A percentile compares a stretch with the other conserved stretches of the same genome.
These are phyloP conservation scores for Echinarachnius parma DNA, from an alignment of 53 echinoderm and acorn worm species.

Conservation along the genomic window DNA sequence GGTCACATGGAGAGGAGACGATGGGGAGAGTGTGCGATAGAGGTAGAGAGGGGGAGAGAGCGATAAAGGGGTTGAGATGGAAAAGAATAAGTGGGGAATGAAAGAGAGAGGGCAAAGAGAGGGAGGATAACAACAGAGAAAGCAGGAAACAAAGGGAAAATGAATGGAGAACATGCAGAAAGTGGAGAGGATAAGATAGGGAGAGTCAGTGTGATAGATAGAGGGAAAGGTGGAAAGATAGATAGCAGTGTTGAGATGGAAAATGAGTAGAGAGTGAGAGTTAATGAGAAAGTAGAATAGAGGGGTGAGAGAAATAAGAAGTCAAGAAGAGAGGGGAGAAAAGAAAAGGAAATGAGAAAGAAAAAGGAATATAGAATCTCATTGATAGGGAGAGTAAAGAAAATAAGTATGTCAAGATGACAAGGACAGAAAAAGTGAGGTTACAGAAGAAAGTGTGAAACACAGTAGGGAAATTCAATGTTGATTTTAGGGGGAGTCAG, in stretches of 20 bases:
- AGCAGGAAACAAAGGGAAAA: neutral
- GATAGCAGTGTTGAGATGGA: neutral
- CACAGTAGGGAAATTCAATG: too few relatives aligned
- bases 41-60: neutral
- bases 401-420: too few relatives aligned
- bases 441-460: too few relatives aligned
- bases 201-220: too few relatives aligned
- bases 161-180: too few relatives aligned
- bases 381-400: too few relatives aligned
- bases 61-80: neutral
- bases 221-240: neutral
- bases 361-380: constrained; percentile 12
- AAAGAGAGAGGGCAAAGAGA: too few relatives aligned
- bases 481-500: too few relatives aligned
- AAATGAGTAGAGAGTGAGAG: neutral
- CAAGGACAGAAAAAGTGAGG: too few relatives aligned
- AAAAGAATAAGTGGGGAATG: neutral
- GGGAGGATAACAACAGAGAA: neutral
- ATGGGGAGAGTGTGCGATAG: neutral
- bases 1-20: neutral
- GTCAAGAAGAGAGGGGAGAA: neutral
- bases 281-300: neutral
- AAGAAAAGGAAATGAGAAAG: neutral
- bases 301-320: neutral
- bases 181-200: too few relatives aligned